Percentiles rank a stretch among this genome's conserved stretches.
Evolutionary conservation across 2,797 vertebrate genomes (phyloP).

Genomic region (Holocentrus rufus): DNA sequence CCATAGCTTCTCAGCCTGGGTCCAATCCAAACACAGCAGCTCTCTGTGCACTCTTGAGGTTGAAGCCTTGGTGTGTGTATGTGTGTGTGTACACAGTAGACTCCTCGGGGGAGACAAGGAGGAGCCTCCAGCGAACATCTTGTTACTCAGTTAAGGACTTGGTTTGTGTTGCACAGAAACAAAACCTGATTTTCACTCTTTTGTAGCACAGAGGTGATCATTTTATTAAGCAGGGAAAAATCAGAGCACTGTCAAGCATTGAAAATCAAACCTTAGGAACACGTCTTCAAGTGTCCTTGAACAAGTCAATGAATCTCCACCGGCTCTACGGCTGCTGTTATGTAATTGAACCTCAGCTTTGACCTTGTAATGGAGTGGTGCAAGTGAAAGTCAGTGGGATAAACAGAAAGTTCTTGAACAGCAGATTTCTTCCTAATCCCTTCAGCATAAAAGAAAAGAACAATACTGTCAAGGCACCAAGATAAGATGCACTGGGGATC

Average conservation of each 20-base stretch:
- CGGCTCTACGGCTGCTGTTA: too few species aligned
- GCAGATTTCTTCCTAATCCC: constrained; percentile 8
- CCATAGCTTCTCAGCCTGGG: neutral
- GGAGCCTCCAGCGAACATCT: neutral
- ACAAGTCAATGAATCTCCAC: too few species aligned
- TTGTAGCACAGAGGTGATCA: neutral
- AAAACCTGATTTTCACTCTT: neutral
- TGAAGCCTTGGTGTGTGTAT: constrained; percentile 26
- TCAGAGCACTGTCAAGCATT: neutral
- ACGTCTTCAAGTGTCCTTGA: too few species aligned
- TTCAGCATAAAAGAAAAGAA: constrained; percentile 21
- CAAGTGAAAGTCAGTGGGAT: constrained; percentile 2
- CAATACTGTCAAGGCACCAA: constrained; percentile 6
- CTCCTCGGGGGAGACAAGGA: neutral
- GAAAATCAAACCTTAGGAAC: neutral
- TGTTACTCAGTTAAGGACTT: constrained; percentile 8
- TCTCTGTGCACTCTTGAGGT: neutral
- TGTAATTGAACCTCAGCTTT: neutral
- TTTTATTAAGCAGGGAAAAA: neutral
- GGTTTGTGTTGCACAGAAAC: neutral
- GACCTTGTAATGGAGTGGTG: neutral
- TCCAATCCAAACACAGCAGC: neutral
- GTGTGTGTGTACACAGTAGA: neutral
- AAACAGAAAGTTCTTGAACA: constrained; percentile 15
- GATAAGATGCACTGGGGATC: neutral